Evolutionary conservation across 2,888 invertebrate species (phyloP).

Genomic region (Xestia sexstrigata): DNA sequence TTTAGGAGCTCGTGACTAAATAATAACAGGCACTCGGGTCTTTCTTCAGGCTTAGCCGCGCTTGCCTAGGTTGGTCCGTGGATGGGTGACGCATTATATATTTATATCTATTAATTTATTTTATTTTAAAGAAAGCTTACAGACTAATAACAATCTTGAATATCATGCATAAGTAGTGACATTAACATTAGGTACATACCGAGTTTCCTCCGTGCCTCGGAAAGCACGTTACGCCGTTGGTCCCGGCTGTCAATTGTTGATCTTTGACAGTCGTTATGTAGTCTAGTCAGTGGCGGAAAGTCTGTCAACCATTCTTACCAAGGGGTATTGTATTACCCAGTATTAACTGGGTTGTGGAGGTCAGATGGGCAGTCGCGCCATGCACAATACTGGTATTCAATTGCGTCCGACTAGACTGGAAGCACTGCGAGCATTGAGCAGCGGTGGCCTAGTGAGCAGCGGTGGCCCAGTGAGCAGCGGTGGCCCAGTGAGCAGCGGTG

Average conservation of each 20-base stretch:
- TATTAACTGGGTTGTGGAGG: neutral
- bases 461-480: too few species aligned
- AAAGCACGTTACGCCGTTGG: too few species aligned
- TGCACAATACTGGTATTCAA: neutral
- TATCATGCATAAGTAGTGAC: too few species aligned
- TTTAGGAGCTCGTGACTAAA: neutral
- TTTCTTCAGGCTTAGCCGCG: neutral
- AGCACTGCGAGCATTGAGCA: too few species aligned
- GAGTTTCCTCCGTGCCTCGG: too few species aligned
- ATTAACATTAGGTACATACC: neutral
- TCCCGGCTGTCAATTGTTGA: neutral
- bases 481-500: too few species aligned
- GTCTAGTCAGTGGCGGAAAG: neutral
- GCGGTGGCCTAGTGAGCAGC: too few species aligned
- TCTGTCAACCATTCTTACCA: neutral
- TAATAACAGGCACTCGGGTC: neutral
- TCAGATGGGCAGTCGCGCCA: neutral
- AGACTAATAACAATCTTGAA: too few species aligned
- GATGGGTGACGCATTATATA: neutral
- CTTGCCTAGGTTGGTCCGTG: neutral
- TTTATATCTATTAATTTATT: too few species aligned
- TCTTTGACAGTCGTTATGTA: neutral
- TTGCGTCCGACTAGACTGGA: neutral
- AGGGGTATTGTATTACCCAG: neutral
- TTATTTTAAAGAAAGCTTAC: too few species aligned